Evolutionary conservation across 2,888 invertebrate genomes (phyloP), one percentile per base, ranked within the genome.

Genomic region (Clepsis dumicolana): DNA sequence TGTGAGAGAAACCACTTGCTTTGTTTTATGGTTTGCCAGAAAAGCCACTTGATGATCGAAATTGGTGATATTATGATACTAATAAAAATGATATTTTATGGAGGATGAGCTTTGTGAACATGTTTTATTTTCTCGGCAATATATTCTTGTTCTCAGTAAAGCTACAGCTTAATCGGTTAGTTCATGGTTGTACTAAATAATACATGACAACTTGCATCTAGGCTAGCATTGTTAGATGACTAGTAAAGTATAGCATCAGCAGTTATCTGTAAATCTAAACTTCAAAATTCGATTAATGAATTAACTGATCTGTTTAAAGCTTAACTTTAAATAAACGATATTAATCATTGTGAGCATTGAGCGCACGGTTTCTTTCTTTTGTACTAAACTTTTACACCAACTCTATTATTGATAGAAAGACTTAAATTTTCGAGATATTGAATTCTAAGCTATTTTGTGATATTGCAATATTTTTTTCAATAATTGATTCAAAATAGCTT

Each of bases 11-110:
- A 21, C 44, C 12, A 48, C 12, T 48, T 21, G 18, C 48, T 18
- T 48, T 12, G 21, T 21, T 48, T 48, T 21, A 48, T 48, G 48
- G 48, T 18, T 48, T 48, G 48, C 12, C 48, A 48, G 48, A 21
- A 7, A 44, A 48, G 48, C 10, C 18, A 10, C 48, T 48, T 48
- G 48, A 48, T 48, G 21, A 48, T 48, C 21, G 48, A 21, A 48
- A 21, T 21, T 48, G 48, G 21, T 12, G 12, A 48, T 10, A 21
- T 21, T 21, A 21, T 21, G 48, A 12, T 12, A 12, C 2, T 21
- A 48, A 21, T 48, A 18, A 44, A 18, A 48, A 48, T 44, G 14
- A 44, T 48, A 21, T 48, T 21, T 48, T 48, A 2, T 48, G 48
- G 10, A 18, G 48, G 0, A 48, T 5, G 48, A 48, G 48, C 5